phyloP scores from a whole-genome alignment of 1,140 invertebrate genomes.

The Drosophila navojoa region DNA sequence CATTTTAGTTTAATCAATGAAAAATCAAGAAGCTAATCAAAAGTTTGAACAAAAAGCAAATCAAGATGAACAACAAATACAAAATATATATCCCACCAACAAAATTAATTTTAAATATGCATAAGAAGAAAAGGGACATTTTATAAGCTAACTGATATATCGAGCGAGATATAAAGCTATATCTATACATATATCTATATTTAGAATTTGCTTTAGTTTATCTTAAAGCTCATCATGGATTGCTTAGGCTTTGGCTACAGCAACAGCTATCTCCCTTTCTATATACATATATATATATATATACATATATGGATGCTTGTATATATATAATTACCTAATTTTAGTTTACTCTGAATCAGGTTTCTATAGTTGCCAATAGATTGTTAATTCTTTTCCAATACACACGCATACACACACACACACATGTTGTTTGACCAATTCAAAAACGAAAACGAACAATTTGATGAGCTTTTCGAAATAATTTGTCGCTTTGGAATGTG shows the following conservation, averaged over 20 bases:
- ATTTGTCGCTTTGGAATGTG: conserved; percentile 73
- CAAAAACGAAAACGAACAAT: conserved; percentile 38
- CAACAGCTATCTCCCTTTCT: background rate
- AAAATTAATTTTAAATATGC: conserved; percentile 63
- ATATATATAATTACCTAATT: conserved; percentile 4
- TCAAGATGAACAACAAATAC: conserved; percentile 60
- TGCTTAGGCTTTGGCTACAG: background rate
- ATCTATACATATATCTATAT: conserved; percentile 1
- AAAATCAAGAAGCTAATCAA: conserved; percentile 47
- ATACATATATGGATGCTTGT: background rate
- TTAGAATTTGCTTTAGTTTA: conserved; percentile 13
- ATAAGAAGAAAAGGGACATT: conserved; percentile 13
- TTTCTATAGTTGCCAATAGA: conserved; percentile 69
- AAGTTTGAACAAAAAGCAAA: conserved; percentile 47
- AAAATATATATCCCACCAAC: conserved; percentile 81
- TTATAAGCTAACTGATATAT: conserved; percentile 1
- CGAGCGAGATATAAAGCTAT: conserved; percentile 42
- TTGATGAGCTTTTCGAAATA: conserved; percentile 80
- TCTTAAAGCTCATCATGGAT: conserved; percentile 8
- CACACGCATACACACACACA: conserved; percentile 18
- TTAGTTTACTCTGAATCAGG: conserved; percentile 67
- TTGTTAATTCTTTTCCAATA: conserved; percentile 27
- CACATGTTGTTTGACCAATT: conserved; percentile 49
- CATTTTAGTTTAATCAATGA: conserved; percentile 9
- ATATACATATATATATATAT: background rate